These are phyloP conservation scores for Lithosia quadra DNA, from an alignment of 2,888 invertebrate genomes.

Conservation along the genomic window DNA sequence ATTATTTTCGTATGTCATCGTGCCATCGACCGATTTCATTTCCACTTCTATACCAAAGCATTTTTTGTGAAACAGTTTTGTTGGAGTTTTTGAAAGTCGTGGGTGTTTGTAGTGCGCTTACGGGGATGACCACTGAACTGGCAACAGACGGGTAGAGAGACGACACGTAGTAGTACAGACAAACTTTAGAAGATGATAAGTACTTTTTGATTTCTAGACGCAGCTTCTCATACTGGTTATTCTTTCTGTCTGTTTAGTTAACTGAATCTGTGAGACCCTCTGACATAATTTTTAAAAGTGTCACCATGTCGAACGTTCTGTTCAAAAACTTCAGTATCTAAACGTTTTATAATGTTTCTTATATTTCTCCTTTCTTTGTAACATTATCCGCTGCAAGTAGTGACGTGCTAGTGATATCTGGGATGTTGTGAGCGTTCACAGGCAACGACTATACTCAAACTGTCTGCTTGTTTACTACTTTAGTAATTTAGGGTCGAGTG, in stretches of 20 bases:
- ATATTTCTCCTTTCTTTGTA: background rate
- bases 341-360: background rate
- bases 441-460: background rate
- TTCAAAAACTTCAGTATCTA: background rate
- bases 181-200: no score
- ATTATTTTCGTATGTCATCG: constrained; percentile 28
- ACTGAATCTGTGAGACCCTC: no score
- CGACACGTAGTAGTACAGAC: no score
- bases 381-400: background rate
- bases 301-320: no score
- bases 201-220: no score
- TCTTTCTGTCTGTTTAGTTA: no score
- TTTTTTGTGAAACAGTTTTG: constrained; percentile 19
- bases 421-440: no score
- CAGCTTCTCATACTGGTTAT: no score
- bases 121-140: background rate
- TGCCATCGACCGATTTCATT: constrained; percentile 49
- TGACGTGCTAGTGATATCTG: background rate
- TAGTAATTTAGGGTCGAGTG: no score
- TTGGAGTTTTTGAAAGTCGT: constrained; percentile 26
- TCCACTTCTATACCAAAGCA: constrained; percentile 52
- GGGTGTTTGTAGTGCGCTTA: background rate
- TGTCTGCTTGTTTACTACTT: no score
- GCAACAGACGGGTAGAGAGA: background rate
- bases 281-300: no score